Conservation (phyloP, 2,888 invertebrate species). For the Autographa gamma region DNA sequence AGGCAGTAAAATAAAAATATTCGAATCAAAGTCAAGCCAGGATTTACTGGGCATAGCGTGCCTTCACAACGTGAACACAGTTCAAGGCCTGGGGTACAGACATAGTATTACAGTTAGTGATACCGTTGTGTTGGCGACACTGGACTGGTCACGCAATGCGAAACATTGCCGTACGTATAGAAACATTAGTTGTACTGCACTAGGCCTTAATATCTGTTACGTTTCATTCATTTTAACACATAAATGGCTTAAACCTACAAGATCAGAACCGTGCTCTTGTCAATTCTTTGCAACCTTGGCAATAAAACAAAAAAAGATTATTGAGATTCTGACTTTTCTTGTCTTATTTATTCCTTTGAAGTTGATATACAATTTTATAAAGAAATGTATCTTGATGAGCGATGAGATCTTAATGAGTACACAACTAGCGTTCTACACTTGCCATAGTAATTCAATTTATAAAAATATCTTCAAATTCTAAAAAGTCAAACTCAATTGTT, state of each 20-base stretch:
- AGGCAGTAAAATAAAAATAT: conserved; percentile 18
- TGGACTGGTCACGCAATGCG: conserved; percentile 41
- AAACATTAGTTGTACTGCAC: background rate
- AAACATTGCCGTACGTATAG: background rate
- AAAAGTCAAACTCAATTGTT: background rate
- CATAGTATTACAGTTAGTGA: conserved; percentile 27
- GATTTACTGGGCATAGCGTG: conserved; percentile 43
- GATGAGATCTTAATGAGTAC: too few relatives aligned
- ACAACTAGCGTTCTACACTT: background rate
- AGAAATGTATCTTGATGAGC: too few relatives aligned
- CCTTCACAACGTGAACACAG: conserved; percentile 14
- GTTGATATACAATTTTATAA: too few relatives aligned
- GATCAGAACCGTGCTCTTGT: too few relatives aligned
- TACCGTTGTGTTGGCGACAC: conserved; percentile 33
- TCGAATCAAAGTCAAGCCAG: conserved; percentile 30
- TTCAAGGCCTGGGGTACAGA: conserved; percentile 45
- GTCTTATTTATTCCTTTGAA: too few relatives aligned
- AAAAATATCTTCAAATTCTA: background rate
- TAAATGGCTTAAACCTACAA: too few relatives aligned
- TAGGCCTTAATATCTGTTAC: background rate
- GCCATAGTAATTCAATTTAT: background rate
- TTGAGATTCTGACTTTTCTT: too few relatives aligned
- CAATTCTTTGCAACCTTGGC: too few relatives aligned
- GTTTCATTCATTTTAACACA: too few relatives aligned
- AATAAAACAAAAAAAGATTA: too few relatives aligned